phyloP scores from a whole-genome alignment of 2,113 vertebrate species.

The Ahaetulla prasina region DNA sequence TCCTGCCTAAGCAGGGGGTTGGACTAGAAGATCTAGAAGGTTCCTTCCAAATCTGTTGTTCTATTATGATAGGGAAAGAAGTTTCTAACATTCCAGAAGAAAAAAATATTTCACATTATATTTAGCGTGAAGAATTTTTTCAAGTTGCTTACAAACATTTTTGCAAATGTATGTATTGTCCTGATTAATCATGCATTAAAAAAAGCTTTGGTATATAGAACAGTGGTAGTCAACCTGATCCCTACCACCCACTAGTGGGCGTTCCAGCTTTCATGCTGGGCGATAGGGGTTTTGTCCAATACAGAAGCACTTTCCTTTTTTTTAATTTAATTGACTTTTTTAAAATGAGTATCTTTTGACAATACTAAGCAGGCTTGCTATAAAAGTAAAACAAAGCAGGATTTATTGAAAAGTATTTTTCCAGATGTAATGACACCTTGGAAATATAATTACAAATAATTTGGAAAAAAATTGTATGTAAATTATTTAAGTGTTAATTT shows the following conservation, averaged over 20 bases:
- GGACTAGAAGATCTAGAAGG: no score
- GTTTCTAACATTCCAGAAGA: slow-evolving; percentile 11
- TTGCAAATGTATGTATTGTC: neutral
- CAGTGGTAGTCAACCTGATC: no score
- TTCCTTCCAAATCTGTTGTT: no score
- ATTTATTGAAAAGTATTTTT: neutral
- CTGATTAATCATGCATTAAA: slow-evolving; percentile 21
- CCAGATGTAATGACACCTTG: neutral
- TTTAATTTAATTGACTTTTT: no score
- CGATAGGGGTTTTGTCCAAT: no score
- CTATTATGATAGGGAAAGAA: neutral
- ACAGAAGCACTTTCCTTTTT: no score
- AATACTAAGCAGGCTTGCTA: neutral
- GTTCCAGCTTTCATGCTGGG: no score
- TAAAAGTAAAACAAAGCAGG: neutral
- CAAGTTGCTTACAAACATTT: neutral
- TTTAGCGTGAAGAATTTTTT: slow-evolving; percentile 25
- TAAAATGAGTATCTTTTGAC: neutral
- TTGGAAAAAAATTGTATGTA: neutral
- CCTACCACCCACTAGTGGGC: no score
- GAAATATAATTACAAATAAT: neutral
- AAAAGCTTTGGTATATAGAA: slow-evolving; percentile 27
- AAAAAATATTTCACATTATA: neutral
- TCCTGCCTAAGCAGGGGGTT: no score
- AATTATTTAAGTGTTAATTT: neutral